Base-by-base conservation (phyloP, 2,797 vertebrate species). In the Trachurus trachurus region DNA sequence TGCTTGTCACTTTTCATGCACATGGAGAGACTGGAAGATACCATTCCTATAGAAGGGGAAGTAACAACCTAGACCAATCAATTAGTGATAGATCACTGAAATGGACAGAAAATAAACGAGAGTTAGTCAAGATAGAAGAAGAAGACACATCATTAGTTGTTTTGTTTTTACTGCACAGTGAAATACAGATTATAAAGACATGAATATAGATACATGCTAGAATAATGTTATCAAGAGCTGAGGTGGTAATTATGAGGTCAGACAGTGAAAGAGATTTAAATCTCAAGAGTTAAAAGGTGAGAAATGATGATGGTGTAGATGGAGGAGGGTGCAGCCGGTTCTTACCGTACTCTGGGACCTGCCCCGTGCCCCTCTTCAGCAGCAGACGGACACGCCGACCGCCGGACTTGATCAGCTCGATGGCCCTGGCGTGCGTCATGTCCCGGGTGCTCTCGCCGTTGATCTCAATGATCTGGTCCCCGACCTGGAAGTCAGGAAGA, bases 1-100 rank as follows among this genome's bases (percentile, higher is more conserved):
- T 99, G 98, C 97, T 97, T 99, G 97, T 99, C 98, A 99, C 97
- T 98, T 99, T 99, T 99, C 98, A 99, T 99, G 98, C 98, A 99
- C 98, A 99, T 99, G 97, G 98, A 99, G 97, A 99, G 97, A 96
- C 97, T 98, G 97, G 98, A 99, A 98, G 98, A 97, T 96, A 98
- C 97, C 98, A 97, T 98, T 99, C 98, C 98, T 99, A 99, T 96
- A 98, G 97, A 98, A 97, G 97, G 98, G 96, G 97, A 97, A 98
- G 98, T 98, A 98, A 99, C 96, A 99, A 97, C 97, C 98, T 99
- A 97, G 97, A 98, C 96, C 97, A 97, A 97, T 99, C 97, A 99
- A 98, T 99, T 97, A 99, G 98, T 97, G 97, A 98, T 96, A 98
- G 97, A 97, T 95, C 96, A 97, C 93, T 96, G 93, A 96, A 95